A percentile compares a stretch with the other conserved stretches of the same genome.
These are phyloP conservation scores for Drosophila equinoxialis DNA, from an alignment of 1,140 invertebrate species.

Conservation along the genomic window DNA sequence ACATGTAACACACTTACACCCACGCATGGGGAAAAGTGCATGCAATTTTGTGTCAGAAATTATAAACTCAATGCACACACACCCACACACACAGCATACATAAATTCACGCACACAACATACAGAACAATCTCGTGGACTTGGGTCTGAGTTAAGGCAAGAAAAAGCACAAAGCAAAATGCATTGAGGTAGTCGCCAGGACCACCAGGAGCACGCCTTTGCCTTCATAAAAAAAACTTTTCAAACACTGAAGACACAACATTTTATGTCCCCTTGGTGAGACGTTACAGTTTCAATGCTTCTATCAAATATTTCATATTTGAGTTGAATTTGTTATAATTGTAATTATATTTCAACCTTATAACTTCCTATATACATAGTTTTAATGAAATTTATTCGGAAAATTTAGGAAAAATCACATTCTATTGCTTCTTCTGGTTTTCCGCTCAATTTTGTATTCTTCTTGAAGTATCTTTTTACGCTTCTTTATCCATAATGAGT, in stretches of 20 bases:
- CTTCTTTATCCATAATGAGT: no score
- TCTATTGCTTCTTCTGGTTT: no score
- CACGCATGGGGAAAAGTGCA: conserved; percentile 51
- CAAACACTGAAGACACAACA: not conserved
- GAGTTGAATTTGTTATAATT: no score
- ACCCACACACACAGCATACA: conserved; percentile 27
- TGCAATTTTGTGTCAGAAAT: conserved; percentile 75
- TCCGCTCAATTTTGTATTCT: no score
- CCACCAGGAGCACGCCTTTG: not conserved
- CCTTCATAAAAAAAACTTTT: not conserved
- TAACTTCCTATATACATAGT: no score
- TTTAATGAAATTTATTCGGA: no score
- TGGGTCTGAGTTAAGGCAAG: not conserved
- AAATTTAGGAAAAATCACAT: no score
- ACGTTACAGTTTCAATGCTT: not conserved
- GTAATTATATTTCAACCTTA: no score
- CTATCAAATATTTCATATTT: not conserved
- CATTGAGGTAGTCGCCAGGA: no score
- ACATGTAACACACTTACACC: conserved; percentile 42
- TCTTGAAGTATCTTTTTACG: no score
- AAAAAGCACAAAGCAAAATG: not conserved
- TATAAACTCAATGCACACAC: conserved; percentile 55
- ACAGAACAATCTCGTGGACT: not conserved
- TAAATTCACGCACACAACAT: conserved; percentile 31
- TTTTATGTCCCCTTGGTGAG: not conserved